phyloP scores from a whole-genome alignment of 2,113 vertebrate genomes.

The Tenebrosternarchus preto region DNA sequence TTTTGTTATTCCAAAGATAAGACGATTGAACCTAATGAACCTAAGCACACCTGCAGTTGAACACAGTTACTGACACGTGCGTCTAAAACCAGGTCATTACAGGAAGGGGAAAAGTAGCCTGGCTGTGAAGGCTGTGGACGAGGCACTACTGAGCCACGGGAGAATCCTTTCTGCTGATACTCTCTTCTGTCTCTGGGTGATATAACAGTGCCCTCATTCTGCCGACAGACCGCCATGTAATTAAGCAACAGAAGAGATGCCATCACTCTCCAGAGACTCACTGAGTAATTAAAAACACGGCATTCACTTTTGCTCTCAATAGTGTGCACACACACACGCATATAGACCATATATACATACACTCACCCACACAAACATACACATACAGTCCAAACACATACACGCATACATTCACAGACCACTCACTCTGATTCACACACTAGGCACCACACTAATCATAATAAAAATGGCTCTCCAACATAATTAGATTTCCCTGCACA shows the following conservation, averaged over 20 bases:
- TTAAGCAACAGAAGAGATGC: conserved; percentile 22
- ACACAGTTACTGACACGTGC: background rate
- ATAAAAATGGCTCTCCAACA: conserved; percentile 62
- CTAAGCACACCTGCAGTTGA: background rate
- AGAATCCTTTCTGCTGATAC: background rate
- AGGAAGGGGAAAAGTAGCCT: background rate
- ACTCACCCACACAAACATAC: too few species aligned
- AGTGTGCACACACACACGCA: conserved; percentile 1
- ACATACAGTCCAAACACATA: background rate
- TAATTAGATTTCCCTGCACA: conserved; percentile 59
- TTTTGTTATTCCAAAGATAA: background rate
- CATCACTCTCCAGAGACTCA: conserved; percentile 3
- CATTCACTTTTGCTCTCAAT: conserved; percentile 10
- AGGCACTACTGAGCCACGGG: background rate
- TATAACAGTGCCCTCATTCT: conserved; percentile 30
- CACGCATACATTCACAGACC: conserved; percentile 1
- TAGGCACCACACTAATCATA: conserved; percentile 60
- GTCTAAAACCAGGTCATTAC: background rate
- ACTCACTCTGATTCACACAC: background rate
- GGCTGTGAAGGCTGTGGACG: background rate
- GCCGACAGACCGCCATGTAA: conserved; percentile 20
- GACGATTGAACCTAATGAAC: background rate
- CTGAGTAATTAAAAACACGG: too few species aligned
- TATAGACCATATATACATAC: background rate
- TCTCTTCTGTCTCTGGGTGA: conserved; percentile 18